phyloP scores from a whole-genome alignment of 2,113 vertebrate genomes.

The Loxodonta africana region DNA sequence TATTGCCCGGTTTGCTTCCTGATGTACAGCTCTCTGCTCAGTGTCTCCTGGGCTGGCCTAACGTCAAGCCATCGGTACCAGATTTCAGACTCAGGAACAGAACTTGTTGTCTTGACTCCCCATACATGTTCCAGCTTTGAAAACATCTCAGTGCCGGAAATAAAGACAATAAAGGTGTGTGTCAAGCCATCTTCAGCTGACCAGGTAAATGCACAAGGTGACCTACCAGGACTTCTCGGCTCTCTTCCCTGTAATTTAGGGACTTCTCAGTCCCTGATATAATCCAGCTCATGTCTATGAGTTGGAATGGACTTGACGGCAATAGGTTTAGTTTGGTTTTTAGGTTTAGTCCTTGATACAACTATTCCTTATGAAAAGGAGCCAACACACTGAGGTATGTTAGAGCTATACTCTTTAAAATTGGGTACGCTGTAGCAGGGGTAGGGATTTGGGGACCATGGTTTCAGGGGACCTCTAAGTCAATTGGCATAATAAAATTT shows the following conservation, averaged over 20 bases:
- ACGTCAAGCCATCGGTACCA: background rate
- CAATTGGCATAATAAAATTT: no score
- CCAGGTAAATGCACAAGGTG: rapidly evolving
- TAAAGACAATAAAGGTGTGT: background rate
- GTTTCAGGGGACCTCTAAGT: no score
- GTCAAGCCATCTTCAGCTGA: background rate
- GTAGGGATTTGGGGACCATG: no score
- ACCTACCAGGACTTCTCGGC: background rate
- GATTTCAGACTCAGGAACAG: slow-evolving; percentile 39
- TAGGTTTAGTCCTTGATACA: rapidly evolving
- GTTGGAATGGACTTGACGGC: no score
- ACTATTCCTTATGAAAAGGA: background rate
- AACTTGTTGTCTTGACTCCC: background rate
- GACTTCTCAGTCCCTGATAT: background rate
- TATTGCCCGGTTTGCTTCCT: rapidly evolving
- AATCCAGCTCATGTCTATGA: no score
- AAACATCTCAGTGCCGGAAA: background rate
- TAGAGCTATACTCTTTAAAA: background rate
- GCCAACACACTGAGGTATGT: background rate
- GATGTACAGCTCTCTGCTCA: rapidly evolving
- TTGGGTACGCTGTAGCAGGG: no score
- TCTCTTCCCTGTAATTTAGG: background rate
- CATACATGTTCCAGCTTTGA: background rate
- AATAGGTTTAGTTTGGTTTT: no score
- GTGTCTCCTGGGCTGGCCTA: background rate